A percentile compares a stretch with the other conserved stretches of the same genome.
phyloP scores from a whole-genome alignment of 2,113 vertebrate genomes.

The Semicossyphus pulcher region DNA sequence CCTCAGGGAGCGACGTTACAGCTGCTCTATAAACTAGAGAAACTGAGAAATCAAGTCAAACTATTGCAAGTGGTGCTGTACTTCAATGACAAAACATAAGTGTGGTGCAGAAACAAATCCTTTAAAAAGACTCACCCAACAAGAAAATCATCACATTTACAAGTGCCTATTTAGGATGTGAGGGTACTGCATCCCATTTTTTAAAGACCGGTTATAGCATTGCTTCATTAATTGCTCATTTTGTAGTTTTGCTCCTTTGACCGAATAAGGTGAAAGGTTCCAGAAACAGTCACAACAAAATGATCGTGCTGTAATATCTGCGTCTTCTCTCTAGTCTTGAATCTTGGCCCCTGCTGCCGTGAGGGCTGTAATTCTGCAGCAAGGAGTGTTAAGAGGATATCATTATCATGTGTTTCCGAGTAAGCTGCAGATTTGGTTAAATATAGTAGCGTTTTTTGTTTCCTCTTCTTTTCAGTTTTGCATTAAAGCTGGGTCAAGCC shows the following conservation, averaged over 20 bases:
- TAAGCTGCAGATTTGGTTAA: slow-evolving; percentile 88
- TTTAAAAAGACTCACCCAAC: slow-evolving; percentile 41
- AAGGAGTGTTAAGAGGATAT: slow-evolving; percentile 85
- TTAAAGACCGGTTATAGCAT: slow-evolving; percentile 35
- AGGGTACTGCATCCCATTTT: slow-evolving; percentile 41
- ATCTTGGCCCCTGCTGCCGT: slow-evolving; percentile 72
- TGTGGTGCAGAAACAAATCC: slow-evolving; percentile 50
- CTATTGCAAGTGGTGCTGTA: background rate
- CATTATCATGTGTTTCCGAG: slow-evolving; percentile 84
- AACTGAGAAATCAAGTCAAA: slow-evolving; percentile 37
- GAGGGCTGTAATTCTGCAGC: slow-evolving; percentile 80
- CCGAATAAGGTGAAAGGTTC: slow-evolving; percentile 72
- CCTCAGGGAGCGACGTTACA: slow-evolving; percentile 16
- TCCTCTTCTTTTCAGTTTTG: slow-evolving; percentile 79
- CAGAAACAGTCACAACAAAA: slow-evolving; percentile 75
- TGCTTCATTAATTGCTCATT: slow-evolving; percentile 78
- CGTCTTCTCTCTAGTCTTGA: slow-evolving; percentile 74
- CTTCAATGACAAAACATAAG: slow-evolving; percentile 33
- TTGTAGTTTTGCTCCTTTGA: slow-evolving; percentile 73
- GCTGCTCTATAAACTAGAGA: slow-evolving; percentile 39
- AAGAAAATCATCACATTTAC: slow-evolving; percentile 64
- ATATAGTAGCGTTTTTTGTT: slow-evolving; percentile 80
- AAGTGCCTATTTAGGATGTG: slow-evolving; percentile 60
- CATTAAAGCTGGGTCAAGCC: slow-evolving; percentile 85
- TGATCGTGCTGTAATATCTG: slow-evolving; percentile 76